A percentile compares a stretch with the other conserved stretches of the same genome.
Evolutionary conservation across 2,888 invertebrate genomes (phyloP).

Genomic region (Steromphala cineraria): DNA sequence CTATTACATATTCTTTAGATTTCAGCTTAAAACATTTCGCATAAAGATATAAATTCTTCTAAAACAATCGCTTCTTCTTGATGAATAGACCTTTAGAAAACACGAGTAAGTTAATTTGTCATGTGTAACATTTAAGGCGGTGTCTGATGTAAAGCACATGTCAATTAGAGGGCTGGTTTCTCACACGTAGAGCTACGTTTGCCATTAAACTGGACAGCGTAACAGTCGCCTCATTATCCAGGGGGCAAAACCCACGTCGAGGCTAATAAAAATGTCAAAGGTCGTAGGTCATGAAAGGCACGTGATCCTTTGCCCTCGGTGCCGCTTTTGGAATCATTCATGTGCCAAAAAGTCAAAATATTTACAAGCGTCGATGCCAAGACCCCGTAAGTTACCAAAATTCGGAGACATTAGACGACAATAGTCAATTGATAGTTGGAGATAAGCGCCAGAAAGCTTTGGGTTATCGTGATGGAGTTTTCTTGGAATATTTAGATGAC

Average conservation of each 20-base stretch:
- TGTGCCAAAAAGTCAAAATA: slow-evolving; percentile 11
- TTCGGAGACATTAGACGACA: neutral
- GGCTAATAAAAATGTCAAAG: slow-evolving; percentile 18
- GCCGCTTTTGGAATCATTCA: slow-evolving; percentile 1
- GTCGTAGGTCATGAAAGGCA: slow-evolving; percentile 17
- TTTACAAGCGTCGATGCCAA: neutral
- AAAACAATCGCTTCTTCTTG: no score
- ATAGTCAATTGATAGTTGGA: neutral
- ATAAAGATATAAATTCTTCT: no score
- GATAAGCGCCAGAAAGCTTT: neutral
- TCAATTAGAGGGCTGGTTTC: neutral
- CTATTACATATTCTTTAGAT: no score
- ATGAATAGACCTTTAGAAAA: no score
- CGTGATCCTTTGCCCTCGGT: neutral
- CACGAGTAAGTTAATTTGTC: neutral
- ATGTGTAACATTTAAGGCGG: neutral
- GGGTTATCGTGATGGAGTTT: neutral
- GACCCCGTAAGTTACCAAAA: neutral
- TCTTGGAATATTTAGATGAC: neutral
- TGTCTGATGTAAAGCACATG: neutral
- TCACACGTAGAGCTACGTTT: neutral
- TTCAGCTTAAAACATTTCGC: no score
- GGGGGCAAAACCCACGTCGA: neutral
- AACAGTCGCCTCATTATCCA: neutral
- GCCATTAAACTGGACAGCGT: slow-evolving; percentile 13